These are phyloP conservation scores for Trichopria drosophilae DNA, from an alignment of 2,888 invertebrate genomes.

Conservation along the genomic window DNA sequence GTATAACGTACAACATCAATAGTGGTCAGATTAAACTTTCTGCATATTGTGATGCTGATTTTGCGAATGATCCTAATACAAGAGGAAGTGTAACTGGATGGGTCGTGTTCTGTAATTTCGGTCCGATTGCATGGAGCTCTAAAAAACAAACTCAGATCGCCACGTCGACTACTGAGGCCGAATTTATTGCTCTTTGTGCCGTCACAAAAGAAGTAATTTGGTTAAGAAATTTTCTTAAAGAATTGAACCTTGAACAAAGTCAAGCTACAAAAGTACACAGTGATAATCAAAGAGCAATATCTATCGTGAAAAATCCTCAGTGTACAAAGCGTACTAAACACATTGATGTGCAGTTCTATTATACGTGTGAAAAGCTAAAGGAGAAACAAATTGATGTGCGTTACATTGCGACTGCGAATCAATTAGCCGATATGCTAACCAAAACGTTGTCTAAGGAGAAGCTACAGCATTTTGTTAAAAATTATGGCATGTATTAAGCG, in stretches of 20 bases:
- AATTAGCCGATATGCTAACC: conserved; percentile 4
- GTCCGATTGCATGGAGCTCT: conserved; percentile 26
- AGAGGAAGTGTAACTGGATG: conserved; percentile 7
- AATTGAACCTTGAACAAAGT: background rate
- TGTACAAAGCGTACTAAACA: conserved; percentile 7
- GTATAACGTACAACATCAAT: background rate
- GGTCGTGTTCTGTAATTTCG: conserved; percentile 11
- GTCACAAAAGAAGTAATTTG: conserved; percentile 25
- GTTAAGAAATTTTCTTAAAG: conserved; percentile 4
- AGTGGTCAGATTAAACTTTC: background rate
- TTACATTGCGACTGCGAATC: conserved; percentile 1
- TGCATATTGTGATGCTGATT: conserved; percentile 9
- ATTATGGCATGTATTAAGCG: too few species aligned
- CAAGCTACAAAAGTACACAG: background rate
- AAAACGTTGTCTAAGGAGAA: background rate
- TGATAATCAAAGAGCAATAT: conserved; percentile 12
- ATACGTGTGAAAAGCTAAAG: conserved; percentile 7
- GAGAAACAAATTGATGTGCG: background rate
- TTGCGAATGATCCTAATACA: conserved; percentile 1
- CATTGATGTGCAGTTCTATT: conserved; percentile 6
- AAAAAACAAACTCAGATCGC: conserved; percentile 17
- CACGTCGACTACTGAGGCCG: conserved; percentile 27
- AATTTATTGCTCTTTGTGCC: conserved; percentile 29
- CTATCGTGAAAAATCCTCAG: conserved; percentile 6
- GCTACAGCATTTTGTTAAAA: too few species aligned